Evolutionary conservation across 2,113 vertebrate species (phyloP).

Genomic region (Cyprinus carpio): DNA sequence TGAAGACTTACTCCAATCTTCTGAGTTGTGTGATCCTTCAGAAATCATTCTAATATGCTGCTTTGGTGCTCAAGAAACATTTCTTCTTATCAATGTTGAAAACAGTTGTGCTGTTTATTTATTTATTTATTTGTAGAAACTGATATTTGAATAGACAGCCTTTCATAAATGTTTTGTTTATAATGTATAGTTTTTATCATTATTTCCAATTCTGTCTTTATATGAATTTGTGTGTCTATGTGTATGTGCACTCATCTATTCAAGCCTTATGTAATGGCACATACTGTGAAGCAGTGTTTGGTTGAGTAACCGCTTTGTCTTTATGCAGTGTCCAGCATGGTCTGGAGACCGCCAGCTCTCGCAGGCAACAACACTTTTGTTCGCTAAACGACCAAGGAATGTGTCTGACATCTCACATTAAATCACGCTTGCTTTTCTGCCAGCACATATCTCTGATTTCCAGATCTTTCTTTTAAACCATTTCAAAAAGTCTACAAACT

Average conservation of each 20-base stretch:
- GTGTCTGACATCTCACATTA: slow-evolving; percentile 41
- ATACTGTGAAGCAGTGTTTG: slow-evolving; percentile 30
- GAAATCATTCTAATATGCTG: not conserved
- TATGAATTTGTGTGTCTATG: not conserved
- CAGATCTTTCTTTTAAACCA: not conserved
- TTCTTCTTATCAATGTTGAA: not conserved
- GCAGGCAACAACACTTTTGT: slow-evolving; percentile 39
- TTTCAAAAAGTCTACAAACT: not conserved
- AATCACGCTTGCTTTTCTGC: slow-evolving; percentile 30
- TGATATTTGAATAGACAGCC: not conserved
- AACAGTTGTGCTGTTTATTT: not conserved
- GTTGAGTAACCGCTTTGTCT: slow-evolving; percentile 40
- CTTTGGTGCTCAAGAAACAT: not conserved
- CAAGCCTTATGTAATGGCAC: slow-evolving; percentile 19
- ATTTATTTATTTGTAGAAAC: not conserved
- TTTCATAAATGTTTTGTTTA: not conserved
- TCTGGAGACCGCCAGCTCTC: slow-evolving; percentile 35
- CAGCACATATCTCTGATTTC: slow-evolving; percentile 40
- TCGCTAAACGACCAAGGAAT: slow-evolving; percentile 35
- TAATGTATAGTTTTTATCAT: not conserved
- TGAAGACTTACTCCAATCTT: not conserved
- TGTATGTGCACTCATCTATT: not conserved
- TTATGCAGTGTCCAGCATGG: slow-evolving; percentile 21
- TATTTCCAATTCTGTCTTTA: slow-evolving; percentile 6
- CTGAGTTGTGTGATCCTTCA: not conserved